phyloP scores from a whole-genome alignment of 2,113 vertebrate species.

The Choloepus hoffmanni region DNA sequence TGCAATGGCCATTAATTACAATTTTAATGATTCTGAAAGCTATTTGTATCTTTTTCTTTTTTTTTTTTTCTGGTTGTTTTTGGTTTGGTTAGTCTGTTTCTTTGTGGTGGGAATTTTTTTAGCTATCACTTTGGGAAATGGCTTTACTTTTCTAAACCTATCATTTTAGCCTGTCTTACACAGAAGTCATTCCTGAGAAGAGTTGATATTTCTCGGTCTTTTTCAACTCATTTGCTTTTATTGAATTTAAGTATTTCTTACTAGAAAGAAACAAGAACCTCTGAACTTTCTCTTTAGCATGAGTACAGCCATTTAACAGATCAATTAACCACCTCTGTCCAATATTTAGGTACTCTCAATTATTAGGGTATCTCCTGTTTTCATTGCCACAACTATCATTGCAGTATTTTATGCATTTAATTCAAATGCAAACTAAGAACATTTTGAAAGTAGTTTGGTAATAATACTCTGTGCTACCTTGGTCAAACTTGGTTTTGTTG shows the following conservation, averaged over 20 bases:
- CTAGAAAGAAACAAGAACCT: constrained; percentile 37
- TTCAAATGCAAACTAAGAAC: constrained; percentile 28
- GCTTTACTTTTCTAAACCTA: not conserved
- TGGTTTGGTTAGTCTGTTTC: not conserved
- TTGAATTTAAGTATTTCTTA: constrained; percentile 17
- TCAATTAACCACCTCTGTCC: not conserved
- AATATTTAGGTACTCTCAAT: not conserved
- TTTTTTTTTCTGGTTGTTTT: not conserved
- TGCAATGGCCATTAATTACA: not conserved
- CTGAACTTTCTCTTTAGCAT: not conserved
- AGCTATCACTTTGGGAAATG: not conserved
- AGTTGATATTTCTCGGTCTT: not conserved
- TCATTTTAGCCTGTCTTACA: not conserved
- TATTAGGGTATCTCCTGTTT: not conserved
- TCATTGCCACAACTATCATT: not conserved
- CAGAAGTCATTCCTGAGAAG: constrained; percentile 11
- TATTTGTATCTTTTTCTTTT: constrained; percentile 28
- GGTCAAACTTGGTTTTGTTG: constrained; percentile 1
- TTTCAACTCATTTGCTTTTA: not conserved
- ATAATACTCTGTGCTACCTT: not conserved
- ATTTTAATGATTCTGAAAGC: constrained; percentile 26
- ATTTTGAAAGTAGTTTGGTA: not conserved
- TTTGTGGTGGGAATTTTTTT: not conserved
- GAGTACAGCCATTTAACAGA: not conserved
- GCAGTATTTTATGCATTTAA: not conserved